Evolutionary conservation across 2,113 vertebrate genomes (phyloP), one percentile per base, ranked within the genome.

Genomic region (Chelonoidis abingdonii): DNA sequence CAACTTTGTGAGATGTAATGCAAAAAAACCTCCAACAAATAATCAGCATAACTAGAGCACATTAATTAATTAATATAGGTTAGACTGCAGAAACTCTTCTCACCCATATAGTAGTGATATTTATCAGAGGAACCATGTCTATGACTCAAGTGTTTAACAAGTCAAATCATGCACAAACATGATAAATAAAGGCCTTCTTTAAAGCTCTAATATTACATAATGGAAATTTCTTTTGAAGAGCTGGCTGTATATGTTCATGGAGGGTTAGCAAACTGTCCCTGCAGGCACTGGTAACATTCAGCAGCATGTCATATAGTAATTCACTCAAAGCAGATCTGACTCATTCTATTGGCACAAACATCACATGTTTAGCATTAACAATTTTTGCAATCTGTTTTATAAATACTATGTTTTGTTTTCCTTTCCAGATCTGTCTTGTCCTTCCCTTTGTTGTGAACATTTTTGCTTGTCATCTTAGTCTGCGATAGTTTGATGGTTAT

Each of bases 211-310:
- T 59, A 81, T 80, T 93, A 83, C 72, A 96, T 91, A 95, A 94
- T 90, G 31, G 65, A 89, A 95, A 96, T 92, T 90, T 75, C 96
- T 96, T 62, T 95, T 96, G 95, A 97, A 97, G 92, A 96, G 86
- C 69, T 97, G 89, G 35, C 84, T 95, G 53, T 75, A 29, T 72
- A 82, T 83, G 75, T 89, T 96, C 88, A 93, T 91, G 83, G 92
- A 94, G 97, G 97, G 97, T 96, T 94, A 97, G 92, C 85, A 96
- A 97, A 97, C 93, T 93, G 89, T 96, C 91, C 96, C 89, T 94
- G 90, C 90, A 95, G 97, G 93, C 72, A 0, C 86, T 94, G 87
- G 81, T 96, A 90, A 97, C 90, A 96, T 92, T 87, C 96, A 87
- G 87, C 94, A 97, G 94, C 93, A 93, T 93, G 92, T 92, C 96